These are phyloP conservation scores for Dendroctonus ponderosae DNA, from an alignment of 1,140 invertebrate genomes.

Conservation along the genomic window DNA sequence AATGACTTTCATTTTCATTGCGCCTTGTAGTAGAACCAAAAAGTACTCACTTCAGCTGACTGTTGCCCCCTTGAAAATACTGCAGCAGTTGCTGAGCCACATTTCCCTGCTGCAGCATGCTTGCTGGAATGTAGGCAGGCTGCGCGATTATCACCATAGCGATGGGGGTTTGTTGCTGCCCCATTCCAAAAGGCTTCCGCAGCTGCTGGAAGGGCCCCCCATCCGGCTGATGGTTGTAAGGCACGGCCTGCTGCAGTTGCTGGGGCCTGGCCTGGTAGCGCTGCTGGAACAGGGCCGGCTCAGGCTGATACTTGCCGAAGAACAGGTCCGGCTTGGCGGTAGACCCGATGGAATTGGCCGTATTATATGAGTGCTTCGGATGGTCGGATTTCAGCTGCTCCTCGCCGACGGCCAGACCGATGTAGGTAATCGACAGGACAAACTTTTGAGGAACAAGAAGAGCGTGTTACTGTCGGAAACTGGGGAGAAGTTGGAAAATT, in stretches of 20 bases:
- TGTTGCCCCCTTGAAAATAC: slow-evolving; percentile 41
- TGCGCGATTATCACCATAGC: slow-evolving; percentile 46
- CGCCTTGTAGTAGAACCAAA: slow-evolving; percentile 1
- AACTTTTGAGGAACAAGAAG: too few species aligned
- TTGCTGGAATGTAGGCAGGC: slow-evolving; percentile 38
- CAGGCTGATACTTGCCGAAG: slow-evolving; percentile 13
- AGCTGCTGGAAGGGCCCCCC: not conserved
- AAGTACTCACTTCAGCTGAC: slow-evolving; percentile 23
- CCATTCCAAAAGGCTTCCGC: slow-evolving; percentile 13
- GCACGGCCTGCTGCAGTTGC: slow-evolving; percentile 19
- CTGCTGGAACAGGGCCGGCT: slow-evolving; percentile 7
- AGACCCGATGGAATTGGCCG: slow-evolving; percentile 14
- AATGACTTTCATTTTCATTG: too few species aligned
- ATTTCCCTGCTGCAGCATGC: slow-evolving; percentile 23
- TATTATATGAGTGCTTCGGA: slow-evolving; percentile 11
- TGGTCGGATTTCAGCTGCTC: slow-evolving; percentile 21
- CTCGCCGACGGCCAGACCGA: slow-evolving; percentile 13
- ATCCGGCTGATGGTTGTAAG: slow-evolving; percentile 21
- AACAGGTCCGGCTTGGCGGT: slow-evolving; percentile 19
- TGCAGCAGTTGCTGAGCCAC: slow-evolving; percentile 41
- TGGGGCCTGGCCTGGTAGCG: slow-evolving; percentile 19
- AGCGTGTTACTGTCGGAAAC: too few species aligned
- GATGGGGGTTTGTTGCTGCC: slow-evolving; percentile 24
- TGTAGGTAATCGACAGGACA: not conserved
- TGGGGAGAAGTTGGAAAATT: too few species aligned